These are phyloP conservation scores for Bruchidius siliquastri DNA, from an alignment of 2,888 invertebrate genomes.

Conservation along the genomic window DNA sequence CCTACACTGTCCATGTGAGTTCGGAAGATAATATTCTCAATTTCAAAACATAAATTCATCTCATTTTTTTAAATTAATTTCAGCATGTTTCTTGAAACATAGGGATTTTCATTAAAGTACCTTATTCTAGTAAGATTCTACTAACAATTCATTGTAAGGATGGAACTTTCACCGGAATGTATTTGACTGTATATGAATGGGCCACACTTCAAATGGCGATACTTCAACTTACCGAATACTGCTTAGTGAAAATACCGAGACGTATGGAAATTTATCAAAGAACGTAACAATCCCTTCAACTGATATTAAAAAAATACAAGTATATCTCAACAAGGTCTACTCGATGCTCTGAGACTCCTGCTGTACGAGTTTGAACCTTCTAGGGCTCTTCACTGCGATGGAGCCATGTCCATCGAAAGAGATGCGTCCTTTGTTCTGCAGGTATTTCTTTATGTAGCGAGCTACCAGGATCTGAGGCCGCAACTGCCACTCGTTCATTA, in stretches of 20 bases:
- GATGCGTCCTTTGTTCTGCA: slow-evolving; percentile 73
- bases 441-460: slow-evolving; percentile 74
- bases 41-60: too few relatives aligned
- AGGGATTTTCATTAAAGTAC: too few relatives aligned
- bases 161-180: background rate
- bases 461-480: slow-evolving; percentile 82
- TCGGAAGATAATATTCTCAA: too few relatives aligned
- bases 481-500: slow-evolving; percentile 84
- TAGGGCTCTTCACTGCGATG: slow-evolving; percentile 76
- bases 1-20: too few relatives aligned
- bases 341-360: slow-evolving; percentile 89
- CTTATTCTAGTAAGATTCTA: too few relatives aligned
- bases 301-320: background rate
- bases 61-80: too few relatives aligned
- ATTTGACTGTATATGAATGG: background rate
- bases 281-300: background rate
- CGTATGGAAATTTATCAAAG: background rate
- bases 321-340: slow-evolving; percentile 47
- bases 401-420: slow-evolving; percentile 70
- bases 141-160: too few relatives aligned
- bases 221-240: background rate
- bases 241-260: background rate
- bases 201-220: too few relatives aligned
- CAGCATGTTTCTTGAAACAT: too few relatives aligned
- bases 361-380: slow-evolving; percentile 83